Percentiles rank a stretch among this genome's conserved stretches.
Conservation (phyloP, 2,797 vertebrate genomes). For the Thaleichthys pacificus region DNA sequence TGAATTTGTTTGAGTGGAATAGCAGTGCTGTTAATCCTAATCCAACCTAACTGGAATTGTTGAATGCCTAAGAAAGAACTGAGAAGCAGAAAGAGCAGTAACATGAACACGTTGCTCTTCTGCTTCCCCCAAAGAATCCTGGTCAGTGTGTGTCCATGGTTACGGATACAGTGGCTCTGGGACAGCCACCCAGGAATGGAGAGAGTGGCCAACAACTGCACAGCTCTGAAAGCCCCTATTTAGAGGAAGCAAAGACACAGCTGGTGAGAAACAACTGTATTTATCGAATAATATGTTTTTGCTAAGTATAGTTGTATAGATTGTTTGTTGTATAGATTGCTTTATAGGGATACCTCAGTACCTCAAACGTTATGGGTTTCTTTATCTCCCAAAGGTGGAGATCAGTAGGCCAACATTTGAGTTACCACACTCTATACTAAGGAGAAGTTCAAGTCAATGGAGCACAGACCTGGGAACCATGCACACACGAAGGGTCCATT, state of each 20-base stretch:
- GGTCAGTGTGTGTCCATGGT: not conserved
- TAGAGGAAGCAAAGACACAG: not conserved
- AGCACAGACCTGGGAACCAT: not conserved
- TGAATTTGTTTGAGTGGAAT: no score
- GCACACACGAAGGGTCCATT: not conserved
- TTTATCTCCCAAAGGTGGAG: not conserved
- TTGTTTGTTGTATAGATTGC: no score
- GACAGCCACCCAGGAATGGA: not conserved
- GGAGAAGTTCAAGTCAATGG: not conserved
- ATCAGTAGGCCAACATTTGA: not conserved
- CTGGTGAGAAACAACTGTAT: not conserved
- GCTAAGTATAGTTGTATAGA: not conserved
- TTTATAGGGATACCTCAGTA: no score
- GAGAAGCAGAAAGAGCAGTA: not conserved
- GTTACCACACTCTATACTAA: not conserved
- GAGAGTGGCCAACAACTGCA: not conserved
- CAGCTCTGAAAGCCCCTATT: not conserved
- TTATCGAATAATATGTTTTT: not conserved
- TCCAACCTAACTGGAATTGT: not conserved
- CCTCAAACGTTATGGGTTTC: not conserved
- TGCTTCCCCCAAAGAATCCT: not conserved
- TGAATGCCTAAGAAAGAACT: not conserved
- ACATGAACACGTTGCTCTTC: not conserved
- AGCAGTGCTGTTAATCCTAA: not conserved
- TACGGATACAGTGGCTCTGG: not conserved